phyloP scores from a whole-genome alignment of 2,888 invertebrate genomes.

The Nematopogon swammerdamellus region DNA sequence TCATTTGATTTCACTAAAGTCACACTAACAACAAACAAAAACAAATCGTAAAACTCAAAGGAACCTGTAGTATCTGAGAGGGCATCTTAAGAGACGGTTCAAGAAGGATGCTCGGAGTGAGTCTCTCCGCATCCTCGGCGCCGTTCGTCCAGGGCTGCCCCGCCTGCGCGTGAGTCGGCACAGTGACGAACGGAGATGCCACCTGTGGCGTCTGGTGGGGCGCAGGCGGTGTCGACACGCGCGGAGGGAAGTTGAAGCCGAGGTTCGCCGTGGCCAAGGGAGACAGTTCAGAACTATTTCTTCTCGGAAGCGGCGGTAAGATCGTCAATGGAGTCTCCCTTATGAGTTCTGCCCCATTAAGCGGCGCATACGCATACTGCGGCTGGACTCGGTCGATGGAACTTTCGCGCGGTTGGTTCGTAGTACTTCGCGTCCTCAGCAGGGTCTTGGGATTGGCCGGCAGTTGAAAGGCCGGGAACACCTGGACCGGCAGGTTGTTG shows the following conservation, averaged over 20 bases:
- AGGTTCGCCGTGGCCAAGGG: background rate
- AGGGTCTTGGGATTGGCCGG: constrained; percentile 65
- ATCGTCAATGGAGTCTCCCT: background rate
- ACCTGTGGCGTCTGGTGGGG: background rate
- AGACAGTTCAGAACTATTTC: background rate
- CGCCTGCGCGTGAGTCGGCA: background rate
- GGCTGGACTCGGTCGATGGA: background rate
- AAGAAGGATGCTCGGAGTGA: background rate
- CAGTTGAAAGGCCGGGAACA: constrained; percentile 62
- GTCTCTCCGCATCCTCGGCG: background rate
- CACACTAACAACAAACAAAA: too few species aligned
- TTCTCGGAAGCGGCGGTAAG: constrained; percentile 8
- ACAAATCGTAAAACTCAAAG: too few species aligned
- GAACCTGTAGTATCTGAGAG: background rate
- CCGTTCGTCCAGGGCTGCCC: background rate
- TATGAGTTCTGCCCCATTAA: background rate
- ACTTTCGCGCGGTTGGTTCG: constrained; percentile 18
- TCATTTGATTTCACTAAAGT: too few species aligned
- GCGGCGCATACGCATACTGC: background rate
- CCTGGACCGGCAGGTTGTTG: constrained; percentile 49
- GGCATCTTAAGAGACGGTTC: background rate
- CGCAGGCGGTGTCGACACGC: background rate
- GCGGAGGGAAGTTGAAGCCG: background rate
- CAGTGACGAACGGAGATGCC: background rate
- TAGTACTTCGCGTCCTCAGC: constrained; percentile 37